Base-by-base conservation (phyloP, 2,888 invertebrate genomes). In the Trachelus stipa region DNA sequence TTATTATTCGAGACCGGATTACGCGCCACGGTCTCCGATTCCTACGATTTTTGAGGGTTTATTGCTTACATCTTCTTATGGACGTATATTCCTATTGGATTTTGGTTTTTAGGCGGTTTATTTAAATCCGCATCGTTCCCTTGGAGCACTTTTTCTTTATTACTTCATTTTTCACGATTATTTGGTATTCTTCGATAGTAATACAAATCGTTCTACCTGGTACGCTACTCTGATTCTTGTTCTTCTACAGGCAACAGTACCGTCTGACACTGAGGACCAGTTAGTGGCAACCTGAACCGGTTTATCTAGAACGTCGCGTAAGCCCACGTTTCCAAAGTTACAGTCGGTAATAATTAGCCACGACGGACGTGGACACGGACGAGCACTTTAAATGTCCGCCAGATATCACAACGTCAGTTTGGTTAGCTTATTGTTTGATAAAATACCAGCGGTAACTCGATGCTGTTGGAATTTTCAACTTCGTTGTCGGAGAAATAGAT, bases 341-440 rank as follows among this genome's bases (percentile, higher is more conserved):
- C 82, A 79, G 86, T 82, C 79, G 82, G 80, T 75, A 80, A 84
- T 89, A 89, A 89, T 89, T 89, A 89, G 86, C 78, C 81, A 73
- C 83, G 86, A 89, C 87, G 86, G 89, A 90, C 89, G 85, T 87
- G 88, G 87, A 90, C 90, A 90, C 82, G 88, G 83, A 84, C 84
- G 80, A 86, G 89, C 90, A 89, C 88, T 89, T 89, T 88, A 89
- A 89, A 88, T 86, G 88, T 90, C 90, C 82, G 85, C 85, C 85
- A 82, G 83, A 77, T 84, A 83, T 84, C 84, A 80, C 79, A 77
- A 81, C 76, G 79, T 77, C 75, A 81, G 83, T 83, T 85, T 80
- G 82, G 85, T 84, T 87, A 84, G 83, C 83, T 87, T 83, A 87
- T 88, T 86, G 89, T 88, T 89, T 88, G 82, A 88, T 87, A 87